Base-by-base conservation (phyloP, 2,797 vertebrate genomes). In the Mormyrus proboscirostris region DNA sequence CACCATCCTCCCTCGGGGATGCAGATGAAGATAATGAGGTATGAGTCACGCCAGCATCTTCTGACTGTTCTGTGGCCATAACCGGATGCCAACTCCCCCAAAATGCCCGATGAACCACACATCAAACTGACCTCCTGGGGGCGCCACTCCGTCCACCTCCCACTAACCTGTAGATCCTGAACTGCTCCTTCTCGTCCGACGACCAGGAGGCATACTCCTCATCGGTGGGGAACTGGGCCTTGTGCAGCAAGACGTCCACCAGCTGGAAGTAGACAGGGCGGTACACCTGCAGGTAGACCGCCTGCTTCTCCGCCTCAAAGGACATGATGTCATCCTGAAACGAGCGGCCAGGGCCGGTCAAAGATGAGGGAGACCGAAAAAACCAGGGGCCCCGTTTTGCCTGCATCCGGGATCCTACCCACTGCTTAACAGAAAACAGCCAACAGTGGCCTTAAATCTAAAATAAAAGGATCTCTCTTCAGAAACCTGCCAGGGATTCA, bases 211-310 rank as follows among this genome's bases (percentile, higher is more conserved):
- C 97, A 0, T 99, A 99, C 90, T 99, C 98, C 91, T 98, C 97
- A 88, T 99, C 98, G 0, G 97, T 96, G n/a, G 98, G 98, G 89
- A 99, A 99, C 94, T 98, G 98, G 49, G 98, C 98, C 95, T 99
- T 99, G 93, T 99, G 98, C 7, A 99, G 96, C 92, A 99, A 94
- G 85, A 99, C 98, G 0, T 99, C 98, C 91, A 99, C 98, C 91
- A 99, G 95, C 94, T 99, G 98, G 93, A 99, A 99, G 95, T 99
- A 99, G 79, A 99, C 98, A 0, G 98, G 98, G 88, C 98, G 96
- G 95, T 99, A 99, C 44, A 99, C 97, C 93, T 99, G 98, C 94
- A 99, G 97, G 93, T 99, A 99, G 69, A 99, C 97, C 0, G 96
- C 96, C 95, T 98, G 98, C 93, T 98, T 98, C 91, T 98, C 97